A percentile compares a stretch with the other conserved stretches of the same genome.
Evolutionary conservation across 1,140 invertebrate genomes (phyloP).

Genomic region (Bombus cullumanus): DNA sequence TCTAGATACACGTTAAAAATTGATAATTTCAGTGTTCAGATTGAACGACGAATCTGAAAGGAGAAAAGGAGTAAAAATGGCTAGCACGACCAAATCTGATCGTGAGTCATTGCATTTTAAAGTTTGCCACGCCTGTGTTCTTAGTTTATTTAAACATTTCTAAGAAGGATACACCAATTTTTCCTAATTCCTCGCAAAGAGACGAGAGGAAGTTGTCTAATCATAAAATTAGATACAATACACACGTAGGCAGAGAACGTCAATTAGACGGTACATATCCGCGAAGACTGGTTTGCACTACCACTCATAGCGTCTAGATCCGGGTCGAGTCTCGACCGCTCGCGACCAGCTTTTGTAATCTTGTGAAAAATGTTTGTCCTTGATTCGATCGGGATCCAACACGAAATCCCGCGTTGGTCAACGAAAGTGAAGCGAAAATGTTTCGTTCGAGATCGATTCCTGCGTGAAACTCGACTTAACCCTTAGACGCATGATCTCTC

Average conservation of each 20-base stretch:
- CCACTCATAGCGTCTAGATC: conserved; percentile 12
- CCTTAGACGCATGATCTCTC: too few relatives aligned
- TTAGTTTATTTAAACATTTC: too few relatives aligned
- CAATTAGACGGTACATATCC: conserved; percentile 37
- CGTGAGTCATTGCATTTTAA: background rate
- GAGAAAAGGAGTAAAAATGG: background rate
- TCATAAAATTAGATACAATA: conserved; percentile 36
- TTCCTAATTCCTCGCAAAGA: background rate
- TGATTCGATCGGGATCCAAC: background rate
- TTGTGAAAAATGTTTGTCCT: conserved; percentile 8
- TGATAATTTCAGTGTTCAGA: too few relatives aligned
- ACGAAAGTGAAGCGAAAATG: background rate
- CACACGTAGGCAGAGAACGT: conserved; percentile 21
- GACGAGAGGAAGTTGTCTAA: conserved; percentile 18
- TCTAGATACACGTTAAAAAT: background rate
- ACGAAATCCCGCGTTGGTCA: background rate
- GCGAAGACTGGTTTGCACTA: conserved; percentile 26
- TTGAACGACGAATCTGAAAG: background rate
- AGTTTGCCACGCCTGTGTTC: too few relatives aligned
- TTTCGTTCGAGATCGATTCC: background rate
- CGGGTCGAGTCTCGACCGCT: conserved; percentile 14
- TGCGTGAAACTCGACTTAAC: too few relatives aligned
- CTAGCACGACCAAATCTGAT: background rate
- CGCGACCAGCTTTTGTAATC: background rate
- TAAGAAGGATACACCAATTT: conserved; percentile 7